phyloP scores from a whole-genome alignment of 2,888 invertebrate genomes.

The Andrena bicolor region DNA sequence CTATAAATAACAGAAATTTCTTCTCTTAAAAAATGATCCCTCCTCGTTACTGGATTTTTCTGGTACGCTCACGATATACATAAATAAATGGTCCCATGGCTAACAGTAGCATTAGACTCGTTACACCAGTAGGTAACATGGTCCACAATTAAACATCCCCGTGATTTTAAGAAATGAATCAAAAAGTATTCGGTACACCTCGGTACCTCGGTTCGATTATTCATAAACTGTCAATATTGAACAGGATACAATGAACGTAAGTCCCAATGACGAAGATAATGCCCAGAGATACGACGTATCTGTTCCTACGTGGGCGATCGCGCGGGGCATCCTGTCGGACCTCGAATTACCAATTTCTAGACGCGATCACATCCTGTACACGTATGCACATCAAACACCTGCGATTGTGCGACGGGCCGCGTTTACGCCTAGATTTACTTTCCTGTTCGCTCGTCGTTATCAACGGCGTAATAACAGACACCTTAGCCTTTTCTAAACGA shows the following conservation, averaged over 20 bases:
- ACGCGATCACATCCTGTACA: constrained; percentile 47
- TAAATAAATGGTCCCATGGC: too few relatives aligned
- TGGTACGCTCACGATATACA: too few relatives aligned
- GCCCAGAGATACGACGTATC: constrained; percentile 34
- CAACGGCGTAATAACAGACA: constrained; percentile 64
- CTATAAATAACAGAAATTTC: too few relatives aligned
- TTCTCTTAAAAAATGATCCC: too few relatives aligned
- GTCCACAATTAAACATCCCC: not conserved
- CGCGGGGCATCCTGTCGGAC: constrained; percentile 43
- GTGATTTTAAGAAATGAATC: not conserved
- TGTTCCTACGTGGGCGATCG: constrained; percentile 38
- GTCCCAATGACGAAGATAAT: constrained; percentile 64
- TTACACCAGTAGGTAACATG: too few relatives aligned
- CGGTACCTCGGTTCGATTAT: constrained; percentile 66
- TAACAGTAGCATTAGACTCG: too few relatives aligned
- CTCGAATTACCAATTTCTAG: constrained; percentile 57
- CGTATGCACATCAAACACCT: constrained; percentile 45
- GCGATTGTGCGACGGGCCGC: constrained; percentile 68
- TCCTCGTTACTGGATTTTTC: too few relatives aligned
- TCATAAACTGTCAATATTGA: constrained; percentile 80
- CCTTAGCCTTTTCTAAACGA: constrained; percentile 60
- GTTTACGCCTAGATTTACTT: constrained; percentile 75
- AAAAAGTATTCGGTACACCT: constrained; percentile 16
- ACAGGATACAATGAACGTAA: constrained; percentile 77
- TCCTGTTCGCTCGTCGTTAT: constrained; percentile 59